A percentile compares a stretch with the other conserved stretches of the same genome.
Evolutionary conservation across 2,113 vertebrate species (phyloP).

Genomic region (Sebastes fasciatus): DNA sequence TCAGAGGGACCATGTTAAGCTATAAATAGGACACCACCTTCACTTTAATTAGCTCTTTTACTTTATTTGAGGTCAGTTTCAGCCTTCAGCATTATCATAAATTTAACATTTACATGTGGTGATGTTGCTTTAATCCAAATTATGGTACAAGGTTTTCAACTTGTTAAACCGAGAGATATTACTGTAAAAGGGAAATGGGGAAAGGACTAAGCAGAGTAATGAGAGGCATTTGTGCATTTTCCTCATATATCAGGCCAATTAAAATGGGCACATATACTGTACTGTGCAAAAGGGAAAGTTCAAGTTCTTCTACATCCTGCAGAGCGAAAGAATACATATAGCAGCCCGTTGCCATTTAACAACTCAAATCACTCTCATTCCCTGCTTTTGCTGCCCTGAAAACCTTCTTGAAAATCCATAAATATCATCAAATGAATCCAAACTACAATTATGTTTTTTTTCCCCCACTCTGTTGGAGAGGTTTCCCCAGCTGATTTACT

Average conservation of each 20-base stretch:
- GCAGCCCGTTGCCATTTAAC: neutral
- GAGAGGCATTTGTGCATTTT: neutral
- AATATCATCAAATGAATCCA: constrained; percentile 31
- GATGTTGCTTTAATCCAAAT: constrained; percentile 31
- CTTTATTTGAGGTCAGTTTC: constrained; percentile 40
- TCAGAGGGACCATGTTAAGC: constrained; percentile 35
- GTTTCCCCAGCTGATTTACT: constrained; percentile 44
- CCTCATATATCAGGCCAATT: neutral
- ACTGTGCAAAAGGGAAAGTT: neutral
- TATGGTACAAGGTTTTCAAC: neutral
- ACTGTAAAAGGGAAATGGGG: neutral
- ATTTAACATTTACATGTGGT: constrained; percentile 3
- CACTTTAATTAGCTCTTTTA: constrained; percentile 38
- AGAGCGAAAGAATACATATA: neutral
- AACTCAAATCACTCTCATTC: constrained; percentile 1
- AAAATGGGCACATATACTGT: neutral
- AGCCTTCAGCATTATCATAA: constrained; percentile 16
- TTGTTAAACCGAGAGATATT: neutral
- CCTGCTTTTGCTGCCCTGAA: neutral
- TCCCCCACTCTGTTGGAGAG: constrained; percentile 12
- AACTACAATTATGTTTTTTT: constrained; percentile 30
- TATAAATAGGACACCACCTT: constrained; percentile 59
- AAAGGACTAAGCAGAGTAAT: neutral
- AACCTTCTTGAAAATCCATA: constrained; percentile 25
- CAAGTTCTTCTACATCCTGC: neutral